A percentile compares a stretch with the other conserved stretches of the same genome.
Conservation (phyloP, 2,113 vertebrate genomes). For the Dissostichus mawsoni region DNA sequence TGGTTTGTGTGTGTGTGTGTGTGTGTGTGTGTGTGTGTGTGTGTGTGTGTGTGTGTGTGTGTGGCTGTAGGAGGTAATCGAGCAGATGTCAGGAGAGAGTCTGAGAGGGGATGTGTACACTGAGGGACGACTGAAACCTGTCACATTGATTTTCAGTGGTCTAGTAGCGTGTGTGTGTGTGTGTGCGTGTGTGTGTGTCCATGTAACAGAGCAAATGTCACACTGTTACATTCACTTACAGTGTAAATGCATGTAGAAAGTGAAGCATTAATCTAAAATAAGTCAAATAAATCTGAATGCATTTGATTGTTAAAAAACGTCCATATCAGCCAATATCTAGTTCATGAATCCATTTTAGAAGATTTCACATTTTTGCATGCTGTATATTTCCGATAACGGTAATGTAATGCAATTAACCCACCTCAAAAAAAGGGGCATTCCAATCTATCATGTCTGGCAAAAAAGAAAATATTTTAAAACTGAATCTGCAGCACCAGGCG, state of each 20-base stretch:
- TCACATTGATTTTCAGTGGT: constrained; percentile 81
- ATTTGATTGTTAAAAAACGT: constrained; percentile 30
- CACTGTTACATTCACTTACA: constrained; percentile 9
- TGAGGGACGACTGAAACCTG: constrained; percentile 83
- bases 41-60: constrained; percentile 50
- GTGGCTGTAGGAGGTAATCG: constrained; percentile 79
- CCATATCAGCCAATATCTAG: constrained; percentile 34
- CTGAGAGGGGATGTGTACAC: constrained; percentile 80
- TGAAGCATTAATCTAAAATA: neutral
- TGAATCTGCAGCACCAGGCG: constrained; percentile 29
- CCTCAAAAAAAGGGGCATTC: constrained; percentile 28
- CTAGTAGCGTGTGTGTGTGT: constrained; percentile 35
- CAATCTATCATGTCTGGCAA: constrained; percentile 55
- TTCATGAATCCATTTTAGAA: constrained; percentile 40
- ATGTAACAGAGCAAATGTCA: constrained; percentile 54
- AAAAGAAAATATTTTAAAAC: constrained; percentile 56
- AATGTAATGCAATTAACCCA: constrained; percentile 63
- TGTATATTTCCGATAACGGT: constrained; percentile 43
- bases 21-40: constrained; percentile 1
- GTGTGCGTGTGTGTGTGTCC: constrained; percentile 33
- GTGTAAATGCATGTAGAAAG: neutral
- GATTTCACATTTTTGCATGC: constrained; percentile 31
- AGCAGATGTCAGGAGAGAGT: constrained; percentile 82
- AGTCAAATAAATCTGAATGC: constrained; percentile 3
- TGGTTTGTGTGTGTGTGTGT: constrained; percentile 45